A percentile compares a stretch with the other conserved stretches of the same genome.
Evolutionary conservation across 2,113 vertebrate genomes (phyloP).

Genomic region (Cariama cristata): DNA sequence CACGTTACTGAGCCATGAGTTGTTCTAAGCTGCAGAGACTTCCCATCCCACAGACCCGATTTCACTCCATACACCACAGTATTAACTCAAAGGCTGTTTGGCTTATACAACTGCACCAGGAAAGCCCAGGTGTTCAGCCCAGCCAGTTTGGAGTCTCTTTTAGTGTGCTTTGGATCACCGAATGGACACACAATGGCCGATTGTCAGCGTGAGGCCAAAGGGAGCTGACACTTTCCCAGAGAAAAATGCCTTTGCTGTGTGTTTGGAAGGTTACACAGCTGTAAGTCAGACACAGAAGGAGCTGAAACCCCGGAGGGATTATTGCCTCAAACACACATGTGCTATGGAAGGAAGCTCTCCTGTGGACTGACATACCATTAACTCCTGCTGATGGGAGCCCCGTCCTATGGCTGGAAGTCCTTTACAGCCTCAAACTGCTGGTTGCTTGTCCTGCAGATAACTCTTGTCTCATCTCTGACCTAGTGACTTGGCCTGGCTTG

Average conservation of each 20-base stretch:
- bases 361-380: background rate
- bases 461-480: slow-evolving; percentile 12
- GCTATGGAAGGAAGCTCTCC: slow-evolving; percentile 34
- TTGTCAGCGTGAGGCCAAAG: slow-evolving; percentile 8
- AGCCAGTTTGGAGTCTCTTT: background rate
- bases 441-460: background rate
- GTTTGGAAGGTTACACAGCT: slow-evolving; percentile 53
- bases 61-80: background rate
- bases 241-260: slow-evolving; percentile 48
- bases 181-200: background rate
- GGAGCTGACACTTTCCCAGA: slow-evolving; percentile 48
- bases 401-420: background rate
- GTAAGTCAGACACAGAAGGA: background rate
- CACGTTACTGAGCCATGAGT: background rate
- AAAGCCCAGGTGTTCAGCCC: slow-evolving; percentile 5
- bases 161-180: accelerated
- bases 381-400: slow-evolving; percentile 56
- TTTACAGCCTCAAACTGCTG: background rate
- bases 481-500: background rate
- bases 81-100: background rate
- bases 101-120: background rate
- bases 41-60: background rate
- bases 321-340: background rate
- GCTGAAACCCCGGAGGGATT: slow-evolving; percentile 34
- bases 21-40: background rate